Evolutionary conservation across 2,113 vertebrate species (phyloP), one percentile per base, ranked within the genome.

Genomic region (Orycteropus afer): DNA sequence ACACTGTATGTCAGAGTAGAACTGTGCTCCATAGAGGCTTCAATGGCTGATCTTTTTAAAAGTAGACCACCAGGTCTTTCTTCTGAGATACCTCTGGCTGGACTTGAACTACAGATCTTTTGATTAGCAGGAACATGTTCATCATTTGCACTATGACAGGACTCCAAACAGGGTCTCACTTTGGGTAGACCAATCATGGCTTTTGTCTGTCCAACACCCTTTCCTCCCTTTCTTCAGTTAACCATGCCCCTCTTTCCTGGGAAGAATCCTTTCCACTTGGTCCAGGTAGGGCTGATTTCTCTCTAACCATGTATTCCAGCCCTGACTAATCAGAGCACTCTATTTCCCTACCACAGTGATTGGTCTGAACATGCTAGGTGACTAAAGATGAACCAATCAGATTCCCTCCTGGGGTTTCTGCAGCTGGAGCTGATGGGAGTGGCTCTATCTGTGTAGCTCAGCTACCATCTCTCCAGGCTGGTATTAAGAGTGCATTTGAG

Each of bases 241-340:
- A 14, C 29, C 45, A 37, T 11, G 2, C 8, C 34, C 18, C 13
- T 1, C 4, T 1, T 5, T 11, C 37, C 45, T 2, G 5, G 6
- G 13, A 18, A 13, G 6, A 11, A 13, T 25, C n/a, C 12, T 20
- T 32, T 15, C 51, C 32, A 4, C 6, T 0, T 2, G 34, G 11
- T 69, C 10, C 12, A 17, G 4, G 2, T 1, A 17, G 6, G 12
- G 7, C 20, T 3, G n/a, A 9, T 51, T 40, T n/a, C 34, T n/a
- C 13, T 47, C 15, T 20, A 29, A 17, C 37, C 34, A 9, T 0
- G 4, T 9, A 34, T 29, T 32, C 53, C 49, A 32, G 20, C 22
- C 11, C 69, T 74, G 45, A 25, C 12, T 63, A 51, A 42, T 80
- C 49, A 86, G 74, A 79, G n/a, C 27, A 13, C 23, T 7, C 12